These are phyloP conservation scores for Petrosia ficiformis DNA, from an alignment of 37 sponge, comb jelly and placozoan genomes.

Conservation along the genomic window DNA sequence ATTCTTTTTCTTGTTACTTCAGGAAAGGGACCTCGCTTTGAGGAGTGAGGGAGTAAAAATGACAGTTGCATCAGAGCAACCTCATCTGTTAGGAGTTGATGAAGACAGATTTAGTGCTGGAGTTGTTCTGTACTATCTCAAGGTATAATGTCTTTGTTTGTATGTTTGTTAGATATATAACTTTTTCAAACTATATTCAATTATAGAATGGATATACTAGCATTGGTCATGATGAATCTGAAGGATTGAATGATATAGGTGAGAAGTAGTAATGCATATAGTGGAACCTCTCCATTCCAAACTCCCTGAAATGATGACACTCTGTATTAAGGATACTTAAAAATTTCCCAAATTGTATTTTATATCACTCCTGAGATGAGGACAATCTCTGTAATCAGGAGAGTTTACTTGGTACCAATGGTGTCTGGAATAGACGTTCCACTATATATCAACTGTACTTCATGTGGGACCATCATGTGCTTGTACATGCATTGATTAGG, in stretches of 20 bases:
- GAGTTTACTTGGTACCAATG: no score
- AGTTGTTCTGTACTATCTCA: conserved; percentile 75
- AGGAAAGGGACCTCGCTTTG: conserved; percentile 80
- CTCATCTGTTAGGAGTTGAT: conserved; percentile 80
- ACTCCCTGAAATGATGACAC: no score
- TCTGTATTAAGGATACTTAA: no score
- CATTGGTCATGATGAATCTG: background rate
- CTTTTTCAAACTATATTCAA: background rate
- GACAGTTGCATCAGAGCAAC: conserved; percentile 74
- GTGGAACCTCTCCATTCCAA: no score
- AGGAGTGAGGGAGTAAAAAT: conserved; percentile 84
- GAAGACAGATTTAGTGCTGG: conserved; percentile 79
- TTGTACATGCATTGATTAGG: background rate
- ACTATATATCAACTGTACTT: background rate
- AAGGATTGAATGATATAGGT: background rate
- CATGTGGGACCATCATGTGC: background rate
- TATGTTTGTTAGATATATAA: background rate
- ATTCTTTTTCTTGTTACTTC: conserved; percentile 26
- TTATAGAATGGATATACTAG: conserved; percentile 2
- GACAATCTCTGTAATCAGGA: no score
- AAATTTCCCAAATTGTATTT: no score
- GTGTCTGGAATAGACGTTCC: no score
- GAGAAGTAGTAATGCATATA: background rate
- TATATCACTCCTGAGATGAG: no score
- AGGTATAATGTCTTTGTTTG: conserved; percentile 20